phyloP scores from a whole-genome alignment of 2,797 vertebrate genomes.

The Corythornis leucogaster region DNA sequence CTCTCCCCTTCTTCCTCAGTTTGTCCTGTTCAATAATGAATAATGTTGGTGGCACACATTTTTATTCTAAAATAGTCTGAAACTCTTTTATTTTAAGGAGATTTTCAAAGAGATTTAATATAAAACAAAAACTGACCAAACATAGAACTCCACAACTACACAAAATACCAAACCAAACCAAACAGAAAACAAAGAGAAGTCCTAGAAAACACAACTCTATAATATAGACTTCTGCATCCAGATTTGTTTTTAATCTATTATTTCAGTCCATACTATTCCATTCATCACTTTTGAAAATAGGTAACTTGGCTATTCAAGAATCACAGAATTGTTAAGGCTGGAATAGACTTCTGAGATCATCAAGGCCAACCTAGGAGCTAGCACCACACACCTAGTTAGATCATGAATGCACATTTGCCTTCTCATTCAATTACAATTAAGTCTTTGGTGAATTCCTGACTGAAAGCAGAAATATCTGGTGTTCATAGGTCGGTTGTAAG shows the following conservation, averaged over 20 bases:
- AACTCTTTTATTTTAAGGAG: neutral
- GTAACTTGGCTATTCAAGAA: neutral
- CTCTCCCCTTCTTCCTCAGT: neutral
- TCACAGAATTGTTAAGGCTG: too few relatives aligned
- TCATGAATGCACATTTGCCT: too few relatives aligned
- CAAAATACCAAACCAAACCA: neutral
- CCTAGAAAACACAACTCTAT: neutral
- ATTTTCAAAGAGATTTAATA: neutral
- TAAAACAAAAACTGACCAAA: too few relatives aligned
- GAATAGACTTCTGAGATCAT: too few relatives aligned
- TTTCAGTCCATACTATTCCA: neutral
- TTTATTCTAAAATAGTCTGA: neutral
- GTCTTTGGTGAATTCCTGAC: too few relatives aligned
- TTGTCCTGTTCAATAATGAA: neutral
- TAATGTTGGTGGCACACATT: neutral
- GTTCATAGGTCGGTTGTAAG: too few relatives aligned
- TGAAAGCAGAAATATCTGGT: too few relatives aligned
- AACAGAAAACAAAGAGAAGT: neutral
- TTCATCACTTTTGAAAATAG: neutral
- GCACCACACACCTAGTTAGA: too few relatives aligned
- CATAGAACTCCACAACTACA: too few relatives aligned
- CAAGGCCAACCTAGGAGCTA: too few relatives aligned
- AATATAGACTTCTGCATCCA: neutral
- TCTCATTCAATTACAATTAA: too few relatives aligned
- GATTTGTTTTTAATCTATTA: neutral